phyloP scores from a whole-genome alignment of 2,797 vertebrate species.

The Sebastes nivosus region DNA sequence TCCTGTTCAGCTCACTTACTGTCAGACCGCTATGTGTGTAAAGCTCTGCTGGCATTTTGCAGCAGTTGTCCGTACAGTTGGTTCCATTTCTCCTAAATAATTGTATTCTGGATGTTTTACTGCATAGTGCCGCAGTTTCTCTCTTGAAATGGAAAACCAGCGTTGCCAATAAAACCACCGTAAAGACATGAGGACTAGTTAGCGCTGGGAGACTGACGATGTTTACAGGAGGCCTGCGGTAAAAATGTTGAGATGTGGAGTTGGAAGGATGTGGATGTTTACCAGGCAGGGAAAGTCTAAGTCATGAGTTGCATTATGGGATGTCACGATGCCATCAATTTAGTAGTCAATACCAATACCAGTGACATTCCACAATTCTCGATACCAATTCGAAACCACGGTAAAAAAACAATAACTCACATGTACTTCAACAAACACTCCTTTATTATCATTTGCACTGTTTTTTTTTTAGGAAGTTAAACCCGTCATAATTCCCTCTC shows the following conservation, averaged over 20 bases:
- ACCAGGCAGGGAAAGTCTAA: background rate
- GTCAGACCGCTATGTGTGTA: background rate
- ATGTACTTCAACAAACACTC: too few relatives aligned
- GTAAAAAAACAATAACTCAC: too few relatives aligned
- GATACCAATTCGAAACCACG: too few relatives aligned
- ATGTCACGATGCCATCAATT: too few relatives aligned
- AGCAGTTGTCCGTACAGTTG: background rate
- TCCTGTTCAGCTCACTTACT: conserved; percentile 8
- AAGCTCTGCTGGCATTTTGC: background rate
- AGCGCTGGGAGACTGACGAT: too few relatives aligned
- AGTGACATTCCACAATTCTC: too few relatives aligned
- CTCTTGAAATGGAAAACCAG: background rate
- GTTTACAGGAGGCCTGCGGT: background rate
- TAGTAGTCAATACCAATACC: too few relatives aligned
- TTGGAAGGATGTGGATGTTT: background rate
- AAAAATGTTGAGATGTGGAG: background rate
- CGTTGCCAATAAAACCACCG: background rate
- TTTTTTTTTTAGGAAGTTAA: too few relatives aligned
- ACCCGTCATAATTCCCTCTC: too few relatives aligned
- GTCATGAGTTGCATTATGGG: background rate
- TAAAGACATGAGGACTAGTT: background rate
- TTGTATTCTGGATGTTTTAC: conserved; percentile 2
- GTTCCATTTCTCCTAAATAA: background rate
- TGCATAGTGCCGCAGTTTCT: background rate
- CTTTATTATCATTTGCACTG: too few relatives aligned